Percentiles rank a stretch among this genome's conserved stretches.
These are phyloP conservation scores for Temnothorax rugatulus DNA, from an alignment of 2,888 invertebrate genomes.

Conservation along the genomic window DNA sequence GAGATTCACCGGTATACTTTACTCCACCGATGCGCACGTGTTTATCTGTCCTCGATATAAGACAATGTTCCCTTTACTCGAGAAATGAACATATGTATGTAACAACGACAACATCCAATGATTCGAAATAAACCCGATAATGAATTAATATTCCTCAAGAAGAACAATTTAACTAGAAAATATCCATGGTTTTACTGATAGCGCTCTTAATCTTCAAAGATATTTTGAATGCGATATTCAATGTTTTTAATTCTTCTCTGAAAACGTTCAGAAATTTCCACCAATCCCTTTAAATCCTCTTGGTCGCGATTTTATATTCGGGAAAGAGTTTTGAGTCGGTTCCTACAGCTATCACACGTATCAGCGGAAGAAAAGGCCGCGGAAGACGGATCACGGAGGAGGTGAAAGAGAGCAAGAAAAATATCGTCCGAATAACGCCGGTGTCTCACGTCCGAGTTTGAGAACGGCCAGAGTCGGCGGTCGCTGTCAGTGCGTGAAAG, in stretches of 20 bases:
- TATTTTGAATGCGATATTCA: background rate
- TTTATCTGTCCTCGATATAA: constrained; percentile 38
- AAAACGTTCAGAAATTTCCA: background rate
- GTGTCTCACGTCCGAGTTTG: constrained; percentile 63
- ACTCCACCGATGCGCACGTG: constrained; percentile 7
- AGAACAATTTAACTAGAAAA: background rate
- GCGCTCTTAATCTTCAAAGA: background rate
- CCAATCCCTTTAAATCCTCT: background rate
- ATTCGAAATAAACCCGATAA: background rate
- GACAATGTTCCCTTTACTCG: constrained; percentile 29
- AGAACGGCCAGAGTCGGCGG: constrained; percentile 55
- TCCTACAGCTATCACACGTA: background rate
- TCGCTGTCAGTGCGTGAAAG: constrained; percentile 81
- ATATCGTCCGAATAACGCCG: constrained; percentile 65
- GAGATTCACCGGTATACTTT: constrained; percentile 38
- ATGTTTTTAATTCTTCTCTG: background rate
- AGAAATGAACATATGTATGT: background rate
- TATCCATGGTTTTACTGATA: background rate
- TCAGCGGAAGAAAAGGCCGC: background rate
- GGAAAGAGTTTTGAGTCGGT: background rate
- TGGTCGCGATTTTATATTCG: background rate
- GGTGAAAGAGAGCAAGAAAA: constrained; percentile 59
- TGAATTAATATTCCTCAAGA: background rate
- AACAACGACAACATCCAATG: background rate
- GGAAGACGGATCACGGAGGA: constrained; percentile 1